Conservation (phyloP, 2,113 vertebrate species). For the Anguilla rostrata region DNA sequence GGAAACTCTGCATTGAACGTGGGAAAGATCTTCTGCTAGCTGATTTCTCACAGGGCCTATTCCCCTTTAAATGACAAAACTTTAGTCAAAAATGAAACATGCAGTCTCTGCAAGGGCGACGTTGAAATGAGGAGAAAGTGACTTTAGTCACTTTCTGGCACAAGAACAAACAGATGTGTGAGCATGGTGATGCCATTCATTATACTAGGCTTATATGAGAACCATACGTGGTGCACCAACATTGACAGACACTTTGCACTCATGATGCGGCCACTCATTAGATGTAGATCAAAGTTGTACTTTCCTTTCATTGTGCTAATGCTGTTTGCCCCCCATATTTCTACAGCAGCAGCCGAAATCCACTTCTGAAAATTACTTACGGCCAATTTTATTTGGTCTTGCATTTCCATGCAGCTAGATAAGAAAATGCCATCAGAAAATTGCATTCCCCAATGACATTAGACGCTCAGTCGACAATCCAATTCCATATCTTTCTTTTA, state of each 20-base stretch:
- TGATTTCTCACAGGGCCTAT: not conserved
- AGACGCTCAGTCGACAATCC: constrained; percentile 92
- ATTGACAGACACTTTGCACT: constrained; percentile 20
- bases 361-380: constrained; percentile 91
- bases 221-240: constrained; percentile 6
- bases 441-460: constrained; percentile 98
- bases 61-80: not conserved
- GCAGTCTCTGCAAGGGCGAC: not conserved
- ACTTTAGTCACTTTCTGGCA: not conserved
- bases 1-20: not conserved
- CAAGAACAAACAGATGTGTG: not conserved
- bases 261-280: constrained; percentile 49
- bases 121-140: not conserved
- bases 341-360: constrained; percentile 66
- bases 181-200: not conserved
- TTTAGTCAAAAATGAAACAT: not conserved
- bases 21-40: too few species aligned
- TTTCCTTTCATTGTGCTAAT: constrained; percentile 68
- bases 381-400: constrained; percentile 95
- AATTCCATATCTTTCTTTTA: constrained; percentile 95
- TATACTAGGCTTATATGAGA: not conserved
- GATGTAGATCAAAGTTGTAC: constrained; percentile 43
- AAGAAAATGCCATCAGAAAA: constrained; percentile 96
- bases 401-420: constrained; percentile 83
- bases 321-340: constrained; percentile 67